Evolutionary conservation across 2,888 invertebrate genomes (phyloP), one percentile per base, ranked within the genome.

Genomic region (Agrochola lota): DNA sequence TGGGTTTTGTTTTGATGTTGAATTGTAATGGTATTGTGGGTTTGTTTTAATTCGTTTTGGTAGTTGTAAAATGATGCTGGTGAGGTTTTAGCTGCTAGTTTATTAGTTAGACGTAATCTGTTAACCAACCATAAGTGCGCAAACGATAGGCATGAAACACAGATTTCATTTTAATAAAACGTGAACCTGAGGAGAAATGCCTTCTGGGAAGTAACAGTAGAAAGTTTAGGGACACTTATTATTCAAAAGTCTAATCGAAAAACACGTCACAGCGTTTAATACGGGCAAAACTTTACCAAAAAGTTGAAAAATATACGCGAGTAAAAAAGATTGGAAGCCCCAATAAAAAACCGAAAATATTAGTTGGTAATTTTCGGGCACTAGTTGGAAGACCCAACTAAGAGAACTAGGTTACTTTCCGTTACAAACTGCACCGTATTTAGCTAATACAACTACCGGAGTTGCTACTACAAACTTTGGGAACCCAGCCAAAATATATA

Each of bases 351-450:
- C 20, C 43, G 15, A 78, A 83, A 62, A 83, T 71, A 64, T 77
- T 43, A 12, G 46, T 57, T 49, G 64, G 17, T 12, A 68, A 80
- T 77, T 84, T 80, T 70, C 74, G n/a, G 68, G n/a, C 52, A 82
- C 55, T 70, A 64, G 67, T 68, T 59, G 49, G 62, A 76, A 83
- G 74, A 71, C 17, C 49, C 23, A 72, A 78, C 68, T 82, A 43
- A 66, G 40, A 63, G 80, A 80, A 86, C 72, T 86, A 63, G 77
- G 74, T 80, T 86, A 80, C 72, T 80, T 85, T 80, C 63, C 66
- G 82, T 77, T 78, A 74, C 80, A 86, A 87, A 80, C 71, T 88
- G 70, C 69, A 79, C 57, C 76, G 85, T 87, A 87, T 85, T 88
- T 78, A 87, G 85, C 76, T 87, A 88, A 87, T 85, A 78, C 79